Base-by-base conservation (phyloP, 2,888 invertebrate species). In the Lasioglossum morio region DNA sequence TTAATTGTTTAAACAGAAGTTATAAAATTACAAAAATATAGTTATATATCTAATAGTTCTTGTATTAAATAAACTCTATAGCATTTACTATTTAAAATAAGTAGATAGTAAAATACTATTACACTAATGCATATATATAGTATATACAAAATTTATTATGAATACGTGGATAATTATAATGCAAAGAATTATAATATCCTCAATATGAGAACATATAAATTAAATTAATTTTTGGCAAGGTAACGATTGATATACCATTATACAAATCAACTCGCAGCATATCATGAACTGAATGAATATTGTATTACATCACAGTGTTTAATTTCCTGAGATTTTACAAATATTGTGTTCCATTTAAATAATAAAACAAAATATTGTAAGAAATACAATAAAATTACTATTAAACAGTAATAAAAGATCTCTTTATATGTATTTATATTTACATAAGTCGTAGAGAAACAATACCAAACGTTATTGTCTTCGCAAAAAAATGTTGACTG, bases 131-230 rank as follows among this genome's bases (percentile, higher is more conserved):
- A 63, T 27, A 60, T 60, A 66, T 81, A 74, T 83, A 82, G 48
- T 79, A 66, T 83, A 74, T 83, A 82, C 66, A 83, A 85, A 85
- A 83, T 89, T 90, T 89, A 90, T 90, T 87, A 88, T 75, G 57
- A 73, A 79, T 76, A 86, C 75, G 84, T 78, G 69, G 79, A 82
- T 76, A 81, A 81, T 87, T 53, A 81, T 84, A 79, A 82, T 76
- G 84, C 85, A 79, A 77, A 86, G 72, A 81, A 84, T 77, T 46
- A 81, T 74, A 81, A 82, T 60, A 85, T 83, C 73, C 87, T 91
- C 87, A 86, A 90, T 88, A 87, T 85, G 90, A 91, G 88, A 86
- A 87, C 57, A 76, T 86, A 81, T 73, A 82, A 83, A 79, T 84
- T 82, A 87, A 84, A 85, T 87, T 78, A 79, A 82, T 72, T 87